Base-by-base conservation (phyloP, 2,113 vertebrate genomes). In the Pangasianodon hypophthalmus region DNA sequence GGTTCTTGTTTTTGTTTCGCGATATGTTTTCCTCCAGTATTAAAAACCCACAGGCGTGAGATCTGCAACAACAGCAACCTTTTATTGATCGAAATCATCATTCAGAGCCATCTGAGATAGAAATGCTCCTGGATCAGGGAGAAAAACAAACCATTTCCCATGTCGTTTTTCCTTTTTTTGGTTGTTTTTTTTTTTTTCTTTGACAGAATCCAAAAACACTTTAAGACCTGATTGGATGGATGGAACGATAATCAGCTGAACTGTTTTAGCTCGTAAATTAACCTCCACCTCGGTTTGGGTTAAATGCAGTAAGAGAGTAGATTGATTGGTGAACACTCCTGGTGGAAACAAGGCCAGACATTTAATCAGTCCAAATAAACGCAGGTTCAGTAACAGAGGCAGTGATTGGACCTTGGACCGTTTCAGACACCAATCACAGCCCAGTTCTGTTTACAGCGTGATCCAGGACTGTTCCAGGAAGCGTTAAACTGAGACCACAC, bases 61-160 rank as follows among this genome's bases (percentile, higher is more conserved):
- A 16, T 26, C 48, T 94, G 85, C 91, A 94, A 92, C 92, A 94
- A 93, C 88, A 73, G 73, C 89, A 88, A 50, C 73, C 88, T 95
- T 95, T 94, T 94, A 93, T 95, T 95, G 90, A 94, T 90, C 90
- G 92, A 92, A 93, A 91, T 91, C 29, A 56, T 79, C 13, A 81
- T 86, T 92, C 90, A 89, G 41, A 11, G 91, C 48, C 58, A 90
- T 89, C 24, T 85, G 62, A 90, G 88, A 91, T 85, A 92, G 84
- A 93, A 92, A 87, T 56, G 10, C 90, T 58, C 52, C 29, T 60
- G 18, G 6, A 32, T 41, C n/a, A 48, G 48, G 62, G 92, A 87
- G n/a, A 84, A 10, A 91, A 84, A 19, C 18, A 24, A 77, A 26
- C 26, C 26, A 64, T 10, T 67, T 13, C 84, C 58, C 41, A 69